phyloP scores from a whole-genome alignment of 2,113 vertebrate genomes.

The Aegithalos caudatus region DNA sequence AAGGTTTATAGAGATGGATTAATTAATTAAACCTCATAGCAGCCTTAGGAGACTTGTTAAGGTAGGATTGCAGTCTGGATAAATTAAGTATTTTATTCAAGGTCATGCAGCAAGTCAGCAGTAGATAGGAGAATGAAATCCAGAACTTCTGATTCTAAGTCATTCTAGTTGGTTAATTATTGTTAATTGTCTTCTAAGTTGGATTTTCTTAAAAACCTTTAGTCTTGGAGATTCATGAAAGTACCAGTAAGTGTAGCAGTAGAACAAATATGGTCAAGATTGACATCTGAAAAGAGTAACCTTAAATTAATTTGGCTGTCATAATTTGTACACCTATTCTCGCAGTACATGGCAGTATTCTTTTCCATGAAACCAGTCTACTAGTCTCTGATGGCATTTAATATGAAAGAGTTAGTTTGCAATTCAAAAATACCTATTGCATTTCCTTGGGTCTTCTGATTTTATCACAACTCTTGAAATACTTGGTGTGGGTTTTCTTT shows the following conservation, averaged over 20 bases:
- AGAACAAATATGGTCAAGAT: background rate
- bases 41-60: background rate
- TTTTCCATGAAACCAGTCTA: background rate
- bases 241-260: background rate
- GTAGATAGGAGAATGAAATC: background rate
- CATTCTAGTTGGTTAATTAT: background rate
- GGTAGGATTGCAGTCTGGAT: background rate
- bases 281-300: background rate
- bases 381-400: constrained; percentile 43
- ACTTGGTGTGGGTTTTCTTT: background rate
- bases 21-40: background rate
- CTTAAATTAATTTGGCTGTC: background rate
- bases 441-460: background rate
- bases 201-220: background rate
- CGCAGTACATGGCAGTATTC: background rate
- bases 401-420: constrained; percentile 46
- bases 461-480: background rate
- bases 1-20: background rate
- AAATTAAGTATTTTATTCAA: background rate
- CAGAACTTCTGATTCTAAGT: background rate
- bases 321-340: background rate
- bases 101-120: background rate
- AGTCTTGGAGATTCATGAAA: background rate
- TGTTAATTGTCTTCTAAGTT: background rate
- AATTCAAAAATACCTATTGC: constrained; percentile 29